These are phyloP conservation scores for Sebastes diaconus DNA, from an alignment of 2,797 vertebrate species.

Conservation along the genomic window DNA sequence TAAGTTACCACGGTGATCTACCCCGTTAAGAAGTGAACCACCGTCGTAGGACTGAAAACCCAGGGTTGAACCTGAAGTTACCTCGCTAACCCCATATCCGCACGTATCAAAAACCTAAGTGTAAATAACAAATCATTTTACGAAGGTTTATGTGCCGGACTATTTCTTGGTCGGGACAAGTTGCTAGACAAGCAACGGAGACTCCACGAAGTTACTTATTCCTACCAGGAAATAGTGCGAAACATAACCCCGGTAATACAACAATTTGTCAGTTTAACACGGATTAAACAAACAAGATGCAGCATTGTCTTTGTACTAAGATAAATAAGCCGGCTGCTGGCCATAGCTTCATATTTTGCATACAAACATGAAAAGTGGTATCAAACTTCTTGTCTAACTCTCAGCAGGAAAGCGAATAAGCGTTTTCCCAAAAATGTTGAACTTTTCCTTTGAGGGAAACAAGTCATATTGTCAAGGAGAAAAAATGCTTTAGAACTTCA, in stretches of 20 bases:
- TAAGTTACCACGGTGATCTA: too few species aligned
- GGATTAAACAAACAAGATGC: too few species aligned
- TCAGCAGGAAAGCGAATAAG: background rate
- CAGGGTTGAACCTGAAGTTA: too few species aligned
- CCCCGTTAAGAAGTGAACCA: too few species aligned
- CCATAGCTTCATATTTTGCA: background rate
- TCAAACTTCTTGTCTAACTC: too few species aligned
- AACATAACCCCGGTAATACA: background rate
- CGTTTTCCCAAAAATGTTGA: background rate
- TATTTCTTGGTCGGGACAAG: background rate
- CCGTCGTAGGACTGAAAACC: too few species aligned
- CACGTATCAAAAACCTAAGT: too few species aligned
- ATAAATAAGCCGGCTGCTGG: background rate
- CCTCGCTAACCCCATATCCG: too few species aligned
- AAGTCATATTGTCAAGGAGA: background rate
- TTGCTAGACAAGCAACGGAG: background rate
- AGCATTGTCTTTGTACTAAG: background rate
- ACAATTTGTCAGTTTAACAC: background rate
- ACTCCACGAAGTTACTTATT: background rate
- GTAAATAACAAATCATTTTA: too few species aligned
- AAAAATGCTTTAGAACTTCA: background rate
- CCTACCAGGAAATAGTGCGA: background rate
- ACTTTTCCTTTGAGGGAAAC: background rate
- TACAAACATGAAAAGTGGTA: too few species aligned
- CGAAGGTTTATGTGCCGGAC: too few species aligned